Evolutionary conservation across 1,140 invertebrate genomes (phyloP).

Genomic region (Penaeus indicus): DNA sequence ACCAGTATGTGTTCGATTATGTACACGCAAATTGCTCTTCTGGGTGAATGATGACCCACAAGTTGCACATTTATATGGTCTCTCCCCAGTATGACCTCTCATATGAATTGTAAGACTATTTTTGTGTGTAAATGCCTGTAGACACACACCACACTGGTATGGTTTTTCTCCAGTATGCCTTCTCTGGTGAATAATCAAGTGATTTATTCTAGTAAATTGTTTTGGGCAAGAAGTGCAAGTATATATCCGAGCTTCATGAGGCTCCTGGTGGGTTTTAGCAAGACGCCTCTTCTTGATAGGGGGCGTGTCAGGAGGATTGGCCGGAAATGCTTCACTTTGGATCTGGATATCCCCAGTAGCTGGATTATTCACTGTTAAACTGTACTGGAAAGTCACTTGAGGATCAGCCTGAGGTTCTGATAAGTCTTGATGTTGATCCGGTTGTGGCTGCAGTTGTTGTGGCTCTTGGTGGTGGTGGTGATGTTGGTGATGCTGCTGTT

Average conservation of each 20-base stretch:
- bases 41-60: slow-evolving; percentile 67
- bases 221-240: slow-evolving; percentile 49
- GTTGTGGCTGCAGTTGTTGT: neutral
- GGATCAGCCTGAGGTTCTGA: slow-evolving; percentile 30
- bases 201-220: slow-evolving; percentile 53
- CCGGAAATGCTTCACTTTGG: slow-evolving; percentile 59
- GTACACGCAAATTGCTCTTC: slow-evolving; percentile 66
- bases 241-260: slow-evolving; percentile 28
- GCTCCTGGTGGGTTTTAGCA: slow-evolving; percentile 20
- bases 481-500: neutral
- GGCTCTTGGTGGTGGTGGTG: neutral
- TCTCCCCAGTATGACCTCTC: slow-evolving; percentile 65
- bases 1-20: slow-evolving; percentile 72
- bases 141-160: slow-evolving; percentile 58
- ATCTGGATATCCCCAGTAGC: slow-evolving; percentile 65
- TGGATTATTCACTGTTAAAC: slow-evolving; percentile 65
- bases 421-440: neutral
- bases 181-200: slow-evolving; percentile 51
- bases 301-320: slow-evolving; percentile 51
- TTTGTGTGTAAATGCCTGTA: slow-evolving; percentile 60
- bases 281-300: slow-evolving; percentile 55
- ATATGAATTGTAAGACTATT: slow-evolving; percentile 62
- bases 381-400: slow-evolving; percentile 62
- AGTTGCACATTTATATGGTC: slow-evolving; percentile 65
- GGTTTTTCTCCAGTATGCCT: slow-evolving; percentile 56